These are phyloP conservation scores for Bubo bubo DNA, from an alignment of 2,113 vertebrate genomes.

Conservation along the genomic window DNA sequence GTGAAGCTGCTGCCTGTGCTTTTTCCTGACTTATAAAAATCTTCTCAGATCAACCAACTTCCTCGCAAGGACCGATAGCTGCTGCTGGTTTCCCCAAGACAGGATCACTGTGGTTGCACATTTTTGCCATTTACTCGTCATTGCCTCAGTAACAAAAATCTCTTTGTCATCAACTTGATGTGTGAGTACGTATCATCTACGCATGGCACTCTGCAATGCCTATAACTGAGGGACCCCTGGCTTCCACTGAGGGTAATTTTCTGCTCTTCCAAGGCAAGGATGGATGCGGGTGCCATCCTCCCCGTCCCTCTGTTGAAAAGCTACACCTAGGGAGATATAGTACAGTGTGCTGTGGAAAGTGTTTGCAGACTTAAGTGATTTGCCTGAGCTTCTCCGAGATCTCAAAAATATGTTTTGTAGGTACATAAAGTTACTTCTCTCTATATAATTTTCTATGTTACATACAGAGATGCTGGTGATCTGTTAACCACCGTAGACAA, in stretches of 20 bases:
- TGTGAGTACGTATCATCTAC: fast-evolving
- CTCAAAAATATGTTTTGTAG: background rate
- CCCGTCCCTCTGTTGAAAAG: fast-evolving
- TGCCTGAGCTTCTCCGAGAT: background rate
- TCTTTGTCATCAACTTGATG: background rate
- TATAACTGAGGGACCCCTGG: background rate
- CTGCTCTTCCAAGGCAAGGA: background rate
- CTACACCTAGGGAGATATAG: background rate
- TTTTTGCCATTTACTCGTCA: background rate
- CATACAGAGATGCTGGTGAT: background rate
- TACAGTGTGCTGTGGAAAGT: background rate
- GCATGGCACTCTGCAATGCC: fast-evolving
- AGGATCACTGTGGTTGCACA: fast-evolving
- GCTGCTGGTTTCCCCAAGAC: background rate
- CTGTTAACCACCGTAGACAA: background rate
- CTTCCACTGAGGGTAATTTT: background rate
- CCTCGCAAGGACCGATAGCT: background rate
- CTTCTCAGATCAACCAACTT: fast-evolving
- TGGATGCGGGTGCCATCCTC: background rate
- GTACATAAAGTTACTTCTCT: background rate
- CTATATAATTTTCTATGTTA: background rate
- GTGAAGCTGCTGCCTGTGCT: background rate
- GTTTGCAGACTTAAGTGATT: fast-evolving
- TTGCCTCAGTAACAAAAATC: background rate
- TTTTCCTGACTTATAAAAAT: background rate